phyloP scores from a whole-genome alignment of 2,888 invertebrate genomes.

The Callimorpha dominula region DNA sequence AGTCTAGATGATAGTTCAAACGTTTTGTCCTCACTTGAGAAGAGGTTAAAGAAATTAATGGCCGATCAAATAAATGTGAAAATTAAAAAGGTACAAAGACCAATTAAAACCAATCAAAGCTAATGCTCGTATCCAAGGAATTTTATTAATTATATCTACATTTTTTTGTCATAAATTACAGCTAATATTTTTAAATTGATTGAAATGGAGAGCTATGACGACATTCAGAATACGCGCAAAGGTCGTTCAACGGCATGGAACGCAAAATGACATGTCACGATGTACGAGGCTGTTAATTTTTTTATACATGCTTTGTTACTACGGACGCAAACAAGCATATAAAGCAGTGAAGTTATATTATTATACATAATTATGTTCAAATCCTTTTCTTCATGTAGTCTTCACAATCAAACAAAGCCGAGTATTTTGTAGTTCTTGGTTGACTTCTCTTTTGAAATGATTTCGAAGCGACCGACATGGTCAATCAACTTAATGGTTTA shows the following conservation, averaged over 20 bases:
- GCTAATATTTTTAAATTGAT: background rate
- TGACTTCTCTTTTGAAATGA: background rate
- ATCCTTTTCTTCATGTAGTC: too few relatives aligned
- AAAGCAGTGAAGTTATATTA: background rate
- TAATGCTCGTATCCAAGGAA: background rate
- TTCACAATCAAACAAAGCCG: background rate
- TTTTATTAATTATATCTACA: background rate
- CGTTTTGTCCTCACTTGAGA: background rate
- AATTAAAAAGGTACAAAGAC: background rate
- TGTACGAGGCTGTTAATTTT: conserved; percentile 14
- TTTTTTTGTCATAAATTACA: background rate
- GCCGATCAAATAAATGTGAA: background rate
- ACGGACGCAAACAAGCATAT: background rate
- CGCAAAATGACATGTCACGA: conserved; percentile 26
- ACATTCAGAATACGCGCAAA: conserved; percentile 38
- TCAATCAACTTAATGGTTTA: too few relatives aligned
- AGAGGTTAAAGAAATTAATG: background rate
- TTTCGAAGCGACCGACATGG: too few relatives aligned
- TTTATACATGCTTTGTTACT: background rate
- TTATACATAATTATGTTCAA: background rate
- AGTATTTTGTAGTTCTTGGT: background rate
- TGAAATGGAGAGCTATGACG: background rate
- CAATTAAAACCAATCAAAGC: background rate
- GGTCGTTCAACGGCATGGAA: conserved; percentile 37
- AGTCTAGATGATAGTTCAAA: background rate